A percentile compares a stretch with the other conserved stretches of the same genome.
These are phyloP conservation scores for Coreius guichenoti DNA, from an alignment of 2,797 vertebrate species.

Conservation along the genomic window DNA sequence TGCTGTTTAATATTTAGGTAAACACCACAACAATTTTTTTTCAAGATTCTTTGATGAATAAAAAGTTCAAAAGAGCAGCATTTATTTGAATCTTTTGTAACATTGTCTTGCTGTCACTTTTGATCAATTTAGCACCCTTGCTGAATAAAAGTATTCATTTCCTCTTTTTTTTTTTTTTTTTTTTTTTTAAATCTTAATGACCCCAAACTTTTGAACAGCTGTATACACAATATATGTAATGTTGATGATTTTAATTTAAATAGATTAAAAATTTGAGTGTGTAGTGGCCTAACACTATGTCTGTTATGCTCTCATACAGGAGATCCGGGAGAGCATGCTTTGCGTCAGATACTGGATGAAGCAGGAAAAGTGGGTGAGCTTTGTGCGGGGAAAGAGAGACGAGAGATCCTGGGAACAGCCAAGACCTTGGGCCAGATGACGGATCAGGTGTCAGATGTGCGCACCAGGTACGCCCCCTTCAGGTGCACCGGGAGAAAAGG, in stretches of 20 bases:
- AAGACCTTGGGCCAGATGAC: slow-evolving; percentile 94
- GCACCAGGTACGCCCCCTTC: slow-evolving; percentile 82
- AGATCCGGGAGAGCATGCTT: slow-evolving; percentile 90
- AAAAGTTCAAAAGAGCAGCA: background rate
- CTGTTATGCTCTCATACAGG: slow-evolving; percentile 73
- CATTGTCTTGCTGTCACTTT: background rate
- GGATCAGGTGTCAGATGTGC: slow-evolving; percentile 91
- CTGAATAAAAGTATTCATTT: background rate
- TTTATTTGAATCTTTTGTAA: background rate
- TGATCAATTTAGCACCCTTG: background rate
- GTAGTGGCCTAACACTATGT: background rate
- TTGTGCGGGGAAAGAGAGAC: slow-evolving; percentile 93
- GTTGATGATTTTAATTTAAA: background rate
- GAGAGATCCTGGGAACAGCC: slow-evolving; percentile 91
- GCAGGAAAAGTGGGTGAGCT: slow-evolving; percentile 96
- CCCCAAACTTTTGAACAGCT: too few species aligned
- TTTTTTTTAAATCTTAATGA: background rate
- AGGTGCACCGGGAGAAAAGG: background rate
- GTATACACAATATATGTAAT: background rate
- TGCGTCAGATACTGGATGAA: slow-evolving; percentile 94
- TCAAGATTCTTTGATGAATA: background rate
- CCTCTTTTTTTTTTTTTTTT: too few species aligned
- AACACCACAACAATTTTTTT: background rate
- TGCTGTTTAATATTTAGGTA: background rate
- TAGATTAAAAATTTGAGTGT: background rate